These are phyloP conservation scores for Ophioninae sp. DNA, from an alignment of 2,888 invertebrate species.

Conservation along the genomic window DNA sequence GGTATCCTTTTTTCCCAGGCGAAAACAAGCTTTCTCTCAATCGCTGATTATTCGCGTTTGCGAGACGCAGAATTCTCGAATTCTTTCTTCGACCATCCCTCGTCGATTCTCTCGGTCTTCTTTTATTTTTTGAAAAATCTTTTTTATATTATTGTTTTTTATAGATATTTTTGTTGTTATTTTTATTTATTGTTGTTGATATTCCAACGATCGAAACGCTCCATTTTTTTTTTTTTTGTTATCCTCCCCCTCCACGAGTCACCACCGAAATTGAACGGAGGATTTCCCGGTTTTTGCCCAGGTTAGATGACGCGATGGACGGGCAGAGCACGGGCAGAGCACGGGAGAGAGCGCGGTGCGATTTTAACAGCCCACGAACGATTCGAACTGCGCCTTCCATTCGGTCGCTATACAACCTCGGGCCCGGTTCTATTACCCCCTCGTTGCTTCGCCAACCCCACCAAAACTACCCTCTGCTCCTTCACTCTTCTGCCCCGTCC, in stretches of 20 bases:
- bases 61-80: not conserved
- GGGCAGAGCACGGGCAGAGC: constrained; percentile 36
- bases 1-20: not conserved
- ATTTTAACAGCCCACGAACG: constrained; percentile 64
- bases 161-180: not conserved
- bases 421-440: constrained; percentile 75
- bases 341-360: constrained; percentile 57
- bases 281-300: not conserved
- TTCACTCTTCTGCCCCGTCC: constrained; percentile 1
- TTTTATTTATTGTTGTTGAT: not conserved
- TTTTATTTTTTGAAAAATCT: too few relatives aligned
- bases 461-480: constrained; percentile 11
- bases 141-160: not conserved
- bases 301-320: not conserved
- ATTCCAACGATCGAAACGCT: not conserved
- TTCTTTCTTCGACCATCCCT: not conserved
- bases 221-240: not conserved
- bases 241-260: not conserved
- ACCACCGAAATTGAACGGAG: too few relatives aligned
- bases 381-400: constrained; percentile 72
- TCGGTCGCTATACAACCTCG: constrained; percentile 72
- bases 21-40: not conserved
- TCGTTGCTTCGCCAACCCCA: constrained; percentile 48
- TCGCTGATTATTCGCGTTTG: not conserved
- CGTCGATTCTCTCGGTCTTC: not conserved